phyloP scores from a whole-genome alignment of 2,888 invertebrate species.

The Myopa testacea region DNA sequence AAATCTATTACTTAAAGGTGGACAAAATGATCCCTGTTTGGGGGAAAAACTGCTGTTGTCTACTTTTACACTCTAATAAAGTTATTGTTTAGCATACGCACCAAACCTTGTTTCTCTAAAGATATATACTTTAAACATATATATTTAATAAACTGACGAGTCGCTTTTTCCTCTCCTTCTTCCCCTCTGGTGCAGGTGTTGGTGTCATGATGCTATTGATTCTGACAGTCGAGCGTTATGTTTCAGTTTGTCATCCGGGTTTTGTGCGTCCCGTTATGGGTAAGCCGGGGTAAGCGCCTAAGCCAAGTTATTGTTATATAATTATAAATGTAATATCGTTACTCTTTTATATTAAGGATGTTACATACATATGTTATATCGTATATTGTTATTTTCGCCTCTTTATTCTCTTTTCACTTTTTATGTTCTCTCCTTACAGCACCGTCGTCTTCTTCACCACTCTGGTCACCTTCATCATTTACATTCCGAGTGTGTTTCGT shows the following conservation, averaged over 20 bases:
- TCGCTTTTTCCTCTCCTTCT: too few relatives aligned
- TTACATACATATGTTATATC: neutral
- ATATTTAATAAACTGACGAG: too few relatives aligned
- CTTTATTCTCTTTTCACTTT: neutral
- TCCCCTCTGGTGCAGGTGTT: conserved; percentile 69
- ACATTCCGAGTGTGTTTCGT: conserved; percentile 77
- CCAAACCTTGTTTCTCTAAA: too few relatives aligned
- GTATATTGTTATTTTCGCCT: conserved; percentile 1
- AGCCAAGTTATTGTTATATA: too few relatives aligned
- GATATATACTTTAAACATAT: neutral
- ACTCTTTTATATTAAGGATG: too few relatives aligned
- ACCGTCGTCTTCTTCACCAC: conserved; percentile 75
- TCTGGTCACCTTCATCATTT: conserved; percentile 75
- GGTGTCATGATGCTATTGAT: conserved; percentile 82
- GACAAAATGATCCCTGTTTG: too few relatives aligned
- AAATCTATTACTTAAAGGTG: neutral
- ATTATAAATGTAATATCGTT: too few relatives aligned
- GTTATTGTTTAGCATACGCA: neutral
- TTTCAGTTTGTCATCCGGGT: conserved; percentile 81
- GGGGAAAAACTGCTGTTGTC: neutral
- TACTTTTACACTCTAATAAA: neutral
- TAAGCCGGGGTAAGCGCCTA: conserved; percentile 70
- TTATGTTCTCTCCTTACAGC: conserved; percentile 53
- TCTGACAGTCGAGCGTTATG: conserved; percentile 79
- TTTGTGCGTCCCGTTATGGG: conserved; percentile 76